These are phyloP conservation scores for Isaurus tuberculatus DNA, from an alignment of 92 coral and sea anemone genomes.

Conservation along the genomic window DNA sequence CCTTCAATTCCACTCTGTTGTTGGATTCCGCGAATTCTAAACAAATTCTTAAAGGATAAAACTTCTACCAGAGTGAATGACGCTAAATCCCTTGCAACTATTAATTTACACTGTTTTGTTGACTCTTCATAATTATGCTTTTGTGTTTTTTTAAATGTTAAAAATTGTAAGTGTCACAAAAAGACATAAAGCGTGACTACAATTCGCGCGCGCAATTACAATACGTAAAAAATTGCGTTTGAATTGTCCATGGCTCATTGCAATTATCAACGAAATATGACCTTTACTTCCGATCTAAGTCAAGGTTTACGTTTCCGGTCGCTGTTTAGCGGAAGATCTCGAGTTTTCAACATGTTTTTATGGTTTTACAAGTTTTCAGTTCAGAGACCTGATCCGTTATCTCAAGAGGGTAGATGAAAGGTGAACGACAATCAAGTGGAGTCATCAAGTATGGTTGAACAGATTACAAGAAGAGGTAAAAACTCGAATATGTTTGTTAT, in stretches of 20 bases:
- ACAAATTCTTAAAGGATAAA: constrained; percentile 27
- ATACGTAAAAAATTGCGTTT: constrained; percentile 23
- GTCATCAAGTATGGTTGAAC: not conserved
- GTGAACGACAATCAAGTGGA: not conserved
- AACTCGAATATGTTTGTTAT: not conserved
- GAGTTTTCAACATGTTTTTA: constrained; percentile 26
- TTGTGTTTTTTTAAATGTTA: constrained; percentile 13
- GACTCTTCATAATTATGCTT: constrained; percentile 58
- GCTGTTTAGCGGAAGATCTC: constrained; percentile 49
- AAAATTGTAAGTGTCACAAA: constrained; percentile 36
- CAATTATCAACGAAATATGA: constrained; percentile 13
- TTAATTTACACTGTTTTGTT: constrained; percentile 68
- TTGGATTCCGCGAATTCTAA: constrained; percentile 45
- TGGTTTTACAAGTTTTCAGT: not conserved
- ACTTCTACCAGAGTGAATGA: constrained; percentile 35
- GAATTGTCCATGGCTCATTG: constrained; percentile 29
- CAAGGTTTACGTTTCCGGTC: constrained; percentile 18
- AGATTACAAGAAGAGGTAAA: not conserved
- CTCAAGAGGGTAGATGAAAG: constrained; percentile 29
- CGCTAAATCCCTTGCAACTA: constrained; percentile 41
- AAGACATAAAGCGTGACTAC: constrained; percentile 32
- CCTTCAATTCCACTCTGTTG: constrained; percentile 20
- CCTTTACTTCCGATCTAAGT: constrained; percentile 39
- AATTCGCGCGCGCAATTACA: constrained; percentile 41
- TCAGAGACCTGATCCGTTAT: not conserved